Evolutionary conservation across 1,140 invertebrate genomes (phyloP), one percentile per base, ranked within the genome.

Genomic region (Caenorhabditis remanei): DNA sequence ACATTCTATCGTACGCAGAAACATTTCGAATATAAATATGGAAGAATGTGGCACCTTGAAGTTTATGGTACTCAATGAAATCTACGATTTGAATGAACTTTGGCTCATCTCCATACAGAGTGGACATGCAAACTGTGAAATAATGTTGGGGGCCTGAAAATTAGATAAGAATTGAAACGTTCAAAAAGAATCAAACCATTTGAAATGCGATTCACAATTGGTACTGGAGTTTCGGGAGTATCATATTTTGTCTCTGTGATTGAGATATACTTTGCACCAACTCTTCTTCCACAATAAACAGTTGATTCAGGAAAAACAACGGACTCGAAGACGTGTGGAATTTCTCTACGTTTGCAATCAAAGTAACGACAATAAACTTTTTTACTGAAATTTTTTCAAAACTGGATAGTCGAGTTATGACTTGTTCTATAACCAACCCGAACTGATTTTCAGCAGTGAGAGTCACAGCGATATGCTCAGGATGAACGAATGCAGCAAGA

Each of bases 11-110:
- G 41, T 84, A 84, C 43, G 14, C 55, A 11, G 83, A 61, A 19
- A 53, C 58, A 61, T 84, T 84, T 43, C 55, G n/a, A 8, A 84
- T 7, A 48, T 61, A 84, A 40, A 84, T 84, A 19, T 84, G 58
- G 83, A 84, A 84, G 48, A 61, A 84, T 24, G 83, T 84, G 32
- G 83, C 83, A 40, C 83, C 83, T 48, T 84, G 83, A 24, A 84
- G 41, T 21, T 84, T 65, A 61, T 79, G 46, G 13, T 79, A 50
- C 24, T 79, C 71, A 13, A 79, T 79, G n/a, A 79, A 79, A 13
- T 79, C 71, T 6, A 79, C 71, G 14, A 79, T 79, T 32, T 79
- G 71, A 21, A 79, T 14, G 9, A 79, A 79, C 11, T 79, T 79
- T n/a, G 71, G 71, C 46, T 79, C 71, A 14, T 50, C 46, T 5